phyloP scores from a whole-genome alignment of 2,113 vertebrate species.

The Epinephelus moara region DNA sequence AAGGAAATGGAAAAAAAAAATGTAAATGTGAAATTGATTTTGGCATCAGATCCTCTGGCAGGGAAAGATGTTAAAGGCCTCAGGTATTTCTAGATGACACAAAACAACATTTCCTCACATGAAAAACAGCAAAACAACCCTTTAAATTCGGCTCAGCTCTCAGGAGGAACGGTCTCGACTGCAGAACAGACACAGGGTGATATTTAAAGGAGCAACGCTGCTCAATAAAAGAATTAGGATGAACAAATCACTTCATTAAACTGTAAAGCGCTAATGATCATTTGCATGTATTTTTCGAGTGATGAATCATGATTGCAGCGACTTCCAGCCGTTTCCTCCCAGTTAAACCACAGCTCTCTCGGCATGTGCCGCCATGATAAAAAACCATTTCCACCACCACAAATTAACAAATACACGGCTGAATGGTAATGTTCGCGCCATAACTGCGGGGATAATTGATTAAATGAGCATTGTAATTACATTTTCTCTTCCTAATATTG shows the following conservation, averaged over 20 bases:
- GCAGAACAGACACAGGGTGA: not conserved
- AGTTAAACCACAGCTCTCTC: not conserved
- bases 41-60: too few relatives aligned
- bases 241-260: constrained; percentile 10
- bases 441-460: constrained; percentile 63
- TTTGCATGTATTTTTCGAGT: constrained; percentile 19
- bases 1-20: too few relatives aligned
- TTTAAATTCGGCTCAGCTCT: not conserved
- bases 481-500: constrained; percentile 67
- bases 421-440: constrained; percentile 36
- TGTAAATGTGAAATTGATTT: too few relatives aligned
- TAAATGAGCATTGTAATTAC: constrained; percentile 72
- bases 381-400: constrained; percentile 36
- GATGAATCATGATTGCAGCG: constrained; percentile 35
- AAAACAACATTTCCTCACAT: not conserved
- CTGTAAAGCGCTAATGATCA: not conserved
- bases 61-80: not conserved
- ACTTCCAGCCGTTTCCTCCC: constrained; percentile 36
- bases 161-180: not conserved
- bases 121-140: not conserved
- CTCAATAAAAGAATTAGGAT: not conserved
- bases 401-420: constrained; percentile 51
- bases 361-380: not conserved
- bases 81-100: not conserved
- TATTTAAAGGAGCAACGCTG: not conserved